Conservation (phyloP, 2,797 vertebrate species). For the Cyclura pinguis region DNA sequence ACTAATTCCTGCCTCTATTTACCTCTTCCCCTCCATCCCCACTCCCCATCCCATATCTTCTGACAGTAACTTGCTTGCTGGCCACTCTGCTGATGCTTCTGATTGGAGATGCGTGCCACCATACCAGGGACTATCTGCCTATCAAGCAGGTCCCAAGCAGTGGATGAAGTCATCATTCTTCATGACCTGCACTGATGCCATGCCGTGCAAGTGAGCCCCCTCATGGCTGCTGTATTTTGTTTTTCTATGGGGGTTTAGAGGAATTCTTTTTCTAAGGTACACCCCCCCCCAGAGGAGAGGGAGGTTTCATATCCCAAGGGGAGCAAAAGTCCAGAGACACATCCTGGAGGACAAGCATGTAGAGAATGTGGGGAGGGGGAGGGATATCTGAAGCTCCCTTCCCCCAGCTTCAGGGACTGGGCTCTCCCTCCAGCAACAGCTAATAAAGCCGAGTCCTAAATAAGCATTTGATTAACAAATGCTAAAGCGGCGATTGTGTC, state of each 20-base stretch:
- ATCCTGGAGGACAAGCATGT: constrained; percentile 7
- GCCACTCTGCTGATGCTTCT: not conserved
- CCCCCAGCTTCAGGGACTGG: not conserved
- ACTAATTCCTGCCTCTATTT: not conserved
- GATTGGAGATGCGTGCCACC: not conserved
- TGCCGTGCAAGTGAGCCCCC: not conserved
- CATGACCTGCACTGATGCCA: not conserved
- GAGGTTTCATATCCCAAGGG: not conserved
- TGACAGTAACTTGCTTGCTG: not conserved
- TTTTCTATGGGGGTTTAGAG: not conserved
- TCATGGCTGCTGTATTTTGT: not conserved
- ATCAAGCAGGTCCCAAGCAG: not conserved
- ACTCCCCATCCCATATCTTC: too few relatives aligned
- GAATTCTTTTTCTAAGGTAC: not conserved
- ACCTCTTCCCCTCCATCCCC: not conserved
- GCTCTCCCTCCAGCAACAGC: constrained; percentile 75
- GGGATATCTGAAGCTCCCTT: not conserved
- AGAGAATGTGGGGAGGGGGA: not conserved
- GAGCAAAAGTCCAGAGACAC: constrained; percentile 20
- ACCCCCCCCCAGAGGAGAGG: not conserved
- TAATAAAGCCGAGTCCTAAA: constrained; percentile 84
- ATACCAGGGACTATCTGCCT: not conserved
- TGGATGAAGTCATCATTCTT: not conserved
- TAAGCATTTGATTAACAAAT: constrained; percentile 89
- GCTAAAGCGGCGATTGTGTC: constrained; percentile 88